Evolutionary conservation across 1,140 invertebrate genomes (phyloP).

Genomic region (Musca vetustissima): DNA sequence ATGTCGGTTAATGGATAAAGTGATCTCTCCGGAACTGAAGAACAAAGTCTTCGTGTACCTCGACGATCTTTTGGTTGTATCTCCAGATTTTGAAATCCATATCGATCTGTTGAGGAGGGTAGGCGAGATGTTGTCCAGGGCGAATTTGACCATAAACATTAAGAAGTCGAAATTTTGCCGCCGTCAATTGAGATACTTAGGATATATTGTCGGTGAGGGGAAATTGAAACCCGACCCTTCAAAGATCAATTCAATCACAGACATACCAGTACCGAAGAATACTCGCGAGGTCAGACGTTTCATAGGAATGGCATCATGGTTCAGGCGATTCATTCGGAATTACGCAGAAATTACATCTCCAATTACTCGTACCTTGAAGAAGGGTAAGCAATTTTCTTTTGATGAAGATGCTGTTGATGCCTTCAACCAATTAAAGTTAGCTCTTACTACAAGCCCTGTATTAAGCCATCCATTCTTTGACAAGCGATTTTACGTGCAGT

Average conservation of each 20-base stretch:
- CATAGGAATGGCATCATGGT: too few relatives aligned
- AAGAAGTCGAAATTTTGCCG: constrained; percentile 55
- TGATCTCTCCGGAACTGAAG: constrained; percentile 6
- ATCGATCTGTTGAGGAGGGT: constrained; percentile 46
- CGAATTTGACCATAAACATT: constrained; percentile 56
- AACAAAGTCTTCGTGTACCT: constrained; percentile 21
- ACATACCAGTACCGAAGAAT: too few relatives aligned
- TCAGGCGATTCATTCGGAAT: constrained; percentile 18
- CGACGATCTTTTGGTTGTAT: constrained; percentile 58
- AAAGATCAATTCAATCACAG: too few relatives aligned
- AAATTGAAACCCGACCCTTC: constrained; percentile 26
- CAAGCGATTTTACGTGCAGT: constrained; percentile 44
- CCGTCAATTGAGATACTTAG: constrained; percentile 29
- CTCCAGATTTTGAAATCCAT: constrained; percentile 51
- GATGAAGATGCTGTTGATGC: constrained; percentile 37
- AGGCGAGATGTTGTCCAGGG: constrained; percentile 43
- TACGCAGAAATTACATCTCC: constrained; percentile 19
- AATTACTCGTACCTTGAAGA: constrained; percentile 21
- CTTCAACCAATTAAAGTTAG: constrained; percentile 41
- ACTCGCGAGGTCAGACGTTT: too few relatives aligned
- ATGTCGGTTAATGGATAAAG: constrained; percentile 25
- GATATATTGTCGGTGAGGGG: constrained; percentile 25
- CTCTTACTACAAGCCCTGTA: constrained; percentile 43
- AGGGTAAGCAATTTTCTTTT: constrained; percentile 32
- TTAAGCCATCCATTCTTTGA: constrained; percentile 45